A percentile compares a stretch with the other conserved stretches of the same genome.
phyloP scores from a whole-genome alignment of 2,113 vertebrate species.

The Paralichthys olivaceus region DNA sequence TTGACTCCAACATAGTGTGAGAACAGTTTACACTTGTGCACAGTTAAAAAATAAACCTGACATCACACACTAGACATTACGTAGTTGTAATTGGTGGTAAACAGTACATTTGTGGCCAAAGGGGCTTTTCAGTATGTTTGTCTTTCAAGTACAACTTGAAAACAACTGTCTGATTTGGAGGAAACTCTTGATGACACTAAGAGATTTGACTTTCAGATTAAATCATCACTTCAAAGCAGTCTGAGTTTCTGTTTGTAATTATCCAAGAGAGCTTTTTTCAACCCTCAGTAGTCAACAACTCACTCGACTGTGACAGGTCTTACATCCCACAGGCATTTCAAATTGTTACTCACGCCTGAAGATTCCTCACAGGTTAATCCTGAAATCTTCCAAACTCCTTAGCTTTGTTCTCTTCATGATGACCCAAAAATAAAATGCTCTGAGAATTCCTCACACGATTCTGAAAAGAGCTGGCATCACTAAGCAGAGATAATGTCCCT shows the following conservation, averaged over 20 bases:
- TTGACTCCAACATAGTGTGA: neutral
- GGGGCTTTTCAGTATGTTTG: neutral
- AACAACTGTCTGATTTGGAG: conserved; percentile 12
- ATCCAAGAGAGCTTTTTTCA: conserved; percentile 61
- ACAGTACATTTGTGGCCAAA: neutral
- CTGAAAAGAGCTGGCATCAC: neutral
- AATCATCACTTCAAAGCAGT: conserved; percentile 44
- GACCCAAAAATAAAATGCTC: neutral
- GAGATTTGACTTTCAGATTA: conserved; percentile 21
- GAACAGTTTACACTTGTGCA: neutral
- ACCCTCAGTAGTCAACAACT: conserved; percentile 36
- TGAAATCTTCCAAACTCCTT: neutral
- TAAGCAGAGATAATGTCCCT: neutral
- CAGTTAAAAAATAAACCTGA: neutral
- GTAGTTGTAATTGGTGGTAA: conserved; percentile 4
- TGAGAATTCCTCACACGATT: neutral
- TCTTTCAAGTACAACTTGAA: conserved; percentile 1
- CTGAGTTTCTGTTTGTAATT: conserved; percentile 49
- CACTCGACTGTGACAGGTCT: conserved; percentile 27
- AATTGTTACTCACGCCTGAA: conserved; percentile 12
- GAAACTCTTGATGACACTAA: conserved; percentile 12
- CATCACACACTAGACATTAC: neutral
- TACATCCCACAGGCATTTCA: conserved; percentile 42
- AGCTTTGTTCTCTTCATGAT: neutral
- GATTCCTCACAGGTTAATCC: neutral